Evolutionary conservation across 1,140 invertebrate genomes (phyloP).

Genomic region (Heliconius himera): DNA sequence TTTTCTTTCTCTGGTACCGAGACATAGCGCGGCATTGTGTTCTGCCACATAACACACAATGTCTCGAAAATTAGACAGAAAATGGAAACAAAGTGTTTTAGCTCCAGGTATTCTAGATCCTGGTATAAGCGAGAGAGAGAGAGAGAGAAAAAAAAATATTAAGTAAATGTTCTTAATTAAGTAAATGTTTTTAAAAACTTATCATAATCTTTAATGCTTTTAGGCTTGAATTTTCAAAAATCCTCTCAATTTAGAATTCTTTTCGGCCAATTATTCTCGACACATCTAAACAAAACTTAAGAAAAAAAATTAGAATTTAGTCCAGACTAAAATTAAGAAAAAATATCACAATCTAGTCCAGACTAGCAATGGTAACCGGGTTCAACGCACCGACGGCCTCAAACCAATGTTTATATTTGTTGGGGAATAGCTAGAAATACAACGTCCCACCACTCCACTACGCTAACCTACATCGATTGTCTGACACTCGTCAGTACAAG

Average conservation of each 20-base stretch:
- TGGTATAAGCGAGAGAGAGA: too few relatives aligned
- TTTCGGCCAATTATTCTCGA: neutral
- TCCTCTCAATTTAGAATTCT: neutral
- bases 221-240: neutral
- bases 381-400: conserved; percentile 47
- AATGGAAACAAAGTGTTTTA: too few relatives aligned
- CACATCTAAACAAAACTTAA: neutral
- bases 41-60: too few relatives aligned
- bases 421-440: conserved; percentile 48
- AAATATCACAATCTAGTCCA: neutral
- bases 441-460: conserved; percentile 39
- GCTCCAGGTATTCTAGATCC: too few relatives aligned
- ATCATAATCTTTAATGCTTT: too few relatives aligned
- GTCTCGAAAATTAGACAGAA: too few relatives aligned
- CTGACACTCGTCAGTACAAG: conserved; percentile 38
- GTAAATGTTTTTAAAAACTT: too few relatives aligned
- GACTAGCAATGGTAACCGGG: conserved; percentile 23
- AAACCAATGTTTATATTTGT: conserved; percentile 54
- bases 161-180: too few relatives aligned
- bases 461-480: conserved; percentile 43
- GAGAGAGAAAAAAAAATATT: too few relatives aligned
- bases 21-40: too few relatives aligned
- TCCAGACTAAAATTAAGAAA: neutral
- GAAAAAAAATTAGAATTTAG: neutral
- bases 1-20: too few relatives aligned